These are phyloP conservation scores for Thereva unica DNA, from an alignment of 2,888 invertebrate species.

Conservation along the genomic window DNA sequence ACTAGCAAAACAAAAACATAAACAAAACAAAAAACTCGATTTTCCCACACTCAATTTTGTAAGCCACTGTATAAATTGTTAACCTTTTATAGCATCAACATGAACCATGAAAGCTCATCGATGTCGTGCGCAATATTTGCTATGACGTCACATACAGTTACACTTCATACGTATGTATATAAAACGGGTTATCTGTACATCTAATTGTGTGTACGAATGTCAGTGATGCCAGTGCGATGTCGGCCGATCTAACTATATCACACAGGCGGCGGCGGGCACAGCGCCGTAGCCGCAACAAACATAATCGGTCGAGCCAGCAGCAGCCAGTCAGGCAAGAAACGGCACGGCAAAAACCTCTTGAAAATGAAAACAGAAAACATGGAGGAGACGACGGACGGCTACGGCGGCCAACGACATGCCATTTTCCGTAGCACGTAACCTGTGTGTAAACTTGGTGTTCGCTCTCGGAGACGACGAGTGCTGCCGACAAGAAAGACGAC, in stretches of 20 bases:
- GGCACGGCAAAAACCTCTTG: constrained; percentile 5
- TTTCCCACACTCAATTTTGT: constrained; percentile 3
- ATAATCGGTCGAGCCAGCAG: background rate
- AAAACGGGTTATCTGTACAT: background rate
- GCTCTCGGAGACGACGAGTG: background rate
- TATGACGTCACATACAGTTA: constrained; percentile 20
- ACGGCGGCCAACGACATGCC: no score
- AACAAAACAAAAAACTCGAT: background rate
- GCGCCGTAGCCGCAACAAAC: background rate
- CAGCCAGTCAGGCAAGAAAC: background rate
- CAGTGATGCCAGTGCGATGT: background rate
- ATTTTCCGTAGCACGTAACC: no score
- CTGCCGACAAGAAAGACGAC: background rate
- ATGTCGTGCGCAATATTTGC: constrained; percentile 1
- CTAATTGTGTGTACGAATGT: background rate
- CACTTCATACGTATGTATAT: constrained; percentile 13
- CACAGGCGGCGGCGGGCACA: no score
- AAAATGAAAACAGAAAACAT: constrained; percentile 6
- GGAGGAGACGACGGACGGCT: no score
- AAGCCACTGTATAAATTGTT: constrained; percentile 32
- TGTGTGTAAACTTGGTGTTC: background rate
- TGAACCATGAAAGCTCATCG: constrained; percentile 16
- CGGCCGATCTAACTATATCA: no score
- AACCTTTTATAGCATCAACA: constrained; percentile 38
- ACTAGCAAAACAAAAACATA: background rate